phyloP scores from a whole-genome alignment of 2,113 vertebrate genomes.

The Coryphaenoides rupestris region DNA sequence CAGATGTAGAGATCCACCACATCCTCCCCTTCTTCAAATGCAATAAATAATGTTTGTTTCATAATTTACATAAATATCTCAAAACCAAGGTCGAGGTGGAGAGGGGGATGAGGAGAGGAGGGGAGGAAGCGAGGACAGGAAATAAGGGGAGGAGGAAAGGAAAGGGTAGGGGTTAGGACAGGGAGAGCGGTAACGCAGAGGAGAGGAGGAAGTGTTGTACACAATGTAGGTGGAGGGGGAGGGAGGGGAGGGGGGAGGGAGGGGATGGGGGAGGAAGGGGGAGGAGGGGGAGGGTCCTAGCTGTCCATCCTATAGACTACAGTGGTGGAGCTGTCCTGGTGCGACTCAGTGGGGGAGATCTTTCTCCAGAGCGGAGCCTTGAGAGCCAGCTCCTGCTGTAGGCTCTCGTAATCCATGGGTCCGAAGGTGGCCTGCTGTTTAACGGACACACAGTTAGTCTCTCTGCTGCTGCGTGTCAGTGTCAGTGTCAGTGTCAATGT shows the following conservation, averaged over 20 bases:
- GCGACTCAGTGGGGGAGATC: constrained; percentile 87
- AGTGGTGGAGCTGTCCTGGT: constrained; percentile 95
- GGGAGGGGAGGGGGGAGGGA: background rate
- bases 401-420: constrained; percentile 98
- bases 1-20: background rate
- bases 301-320: constrained; percentile 97
- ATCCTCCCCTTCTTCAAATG: constrained; percentile 30
- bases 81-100: background rate
- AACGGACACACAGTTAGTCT: constrained; percentile 89
- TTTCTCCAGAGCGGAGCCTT: constrained; percentile 98
- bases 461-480: constrained; percentile 19
- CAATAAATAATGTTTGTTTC: constrained; percentile 56
- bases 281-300: constrained; percentile 4
- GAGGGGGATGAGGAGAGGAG: background rate
- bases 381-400: constrained; percentile 96
- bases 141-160: too few relatives aligned
- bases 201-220: background rate
- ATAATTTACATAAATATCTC: constrained; percentile 48
- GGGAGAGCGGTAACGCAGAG: too few relatives aligned
- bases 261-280: background rate
- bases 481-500: too few relatives aligned
- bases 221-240: background rate
- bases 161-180: too few relatives aligned
- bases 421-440: constrained; percentile 90
- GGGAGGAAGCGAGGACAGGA: too few relatives aligned